Evolutionary conservation across 2,113 vertebrate species (phyloP).

Genomic region (Bolborhynchus lineola): DNA sequence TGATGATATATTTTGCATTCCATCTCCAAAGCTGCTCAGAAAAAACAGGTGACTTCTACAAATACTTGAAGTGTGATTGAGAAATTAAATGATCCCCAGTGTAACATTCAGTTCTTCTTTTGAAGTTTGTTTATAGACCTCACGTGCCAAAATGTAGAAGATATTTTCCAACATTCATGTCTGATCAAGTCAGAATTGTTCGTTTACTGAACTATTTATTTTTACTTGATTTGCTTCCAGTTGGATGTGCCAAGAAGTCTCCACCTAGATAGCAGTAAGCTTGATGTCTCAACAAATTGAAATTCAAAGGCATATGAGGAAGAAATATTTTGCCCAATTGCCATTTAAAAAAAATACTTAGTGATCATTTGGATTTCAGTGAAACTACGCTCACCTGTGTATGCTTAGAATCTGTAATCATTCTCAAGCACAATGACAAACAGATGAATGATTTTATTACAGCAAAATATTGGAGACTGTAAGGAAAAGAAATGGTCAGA

Average conservation of each 20-base stretch:
- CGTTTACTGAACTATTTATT: background rate
- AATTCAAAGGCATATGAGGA: background rate
- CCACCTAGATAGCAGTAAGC: background rate
- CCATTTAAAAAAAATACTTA: background rate
- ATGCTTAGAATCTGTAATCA: background rate
- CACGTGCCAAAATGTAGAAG: background rate
- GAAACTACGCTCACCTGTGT: background rate
- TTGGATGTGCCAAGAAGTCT: background rate
- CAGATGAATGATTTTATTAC: background rate
- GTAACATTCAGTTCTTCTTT: background rate
- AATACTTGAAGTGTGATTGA: background rate
- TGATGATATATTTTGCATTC: background rate
- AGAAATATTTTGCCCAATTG: background rate
- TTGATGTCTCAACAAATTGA: background rate
- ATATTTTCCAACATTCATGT: slow-evolving; percentile 21
- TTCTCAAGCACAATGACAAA: background rate
- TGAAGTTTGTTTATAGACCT: background rate
- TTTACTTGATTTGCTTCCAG: slow-evolving; percentile 11
- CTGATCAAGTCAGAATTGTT: slow-evolving; percentile 9
- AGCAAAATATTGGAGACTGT: background rate
- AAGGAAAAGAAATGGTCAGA: background rate
- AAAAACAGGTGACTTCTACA: background rate
- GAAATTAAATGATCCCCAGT: background rate
- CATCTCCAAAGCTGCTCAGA: background rate
- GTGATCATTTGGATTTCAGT: background rate